phyloP scores from a whole-genome alignment of 2,113 vertebrate species.

The Phalacrocorax pelagicus region DNA sequence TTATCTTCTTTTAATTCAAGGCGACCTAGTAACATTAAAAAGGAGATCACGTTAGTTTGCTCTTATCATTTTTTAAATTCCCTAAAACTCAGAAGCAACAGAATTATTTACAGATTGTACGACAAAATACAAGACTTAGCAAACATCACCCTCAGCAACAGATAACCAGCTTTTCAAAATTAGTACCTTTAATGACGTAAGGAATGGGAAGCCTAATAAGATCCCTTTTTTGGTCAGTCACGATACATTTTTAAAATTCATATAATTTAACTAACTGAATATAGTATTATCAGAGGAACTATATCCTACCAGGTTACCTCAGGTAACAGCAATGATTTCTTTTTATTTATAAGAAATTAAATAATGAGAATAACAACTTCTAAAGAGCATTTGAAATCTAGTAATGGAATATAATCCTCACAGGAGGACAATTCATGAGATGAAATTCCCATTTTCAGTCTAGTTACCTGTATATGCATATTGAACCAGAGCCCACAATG shows the following conservation, averaged over 20 bases:
- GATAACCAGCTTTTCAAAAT: background rate
- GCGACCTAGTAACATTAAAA: slow-evolving; percentile 78
- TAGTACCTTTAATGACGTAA: background rate
- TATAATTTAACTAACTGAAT: background rate
- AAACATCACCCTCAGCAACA: background rate
- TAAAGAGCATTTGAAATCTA: background rate
- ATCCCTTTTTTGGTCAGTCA: background rate
- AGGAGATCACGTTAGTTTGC: background rate
- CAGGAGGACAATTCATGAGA: background rate
- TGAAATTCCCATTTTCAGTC: background rate
- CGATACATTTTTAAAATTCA: background rate
- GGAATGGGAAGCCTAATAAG: background rate
- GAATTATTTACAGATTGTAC: background rate
- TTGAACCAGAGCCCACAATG: slow-evolving; percentile 95
- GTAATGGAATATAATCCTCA: background rate
- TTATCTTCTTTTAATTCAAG: slow-evolving; percentile 97
- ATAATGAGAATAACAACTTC: background rate
- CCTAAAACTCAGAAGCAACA: background rate
- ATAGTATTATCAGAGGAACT: background rate
- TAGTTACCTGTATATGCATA: slow-evolving; percentile 93
- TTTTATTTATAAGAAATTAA: background rate
- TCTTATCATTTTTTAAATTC: background rate
- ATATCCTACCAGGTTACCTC: background rate
- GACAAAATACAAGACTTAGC: background rate
- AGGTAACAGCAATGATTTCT: background rate